Evolutionary conservation across 2,113 vertebrate genomes (phyloP).

Genomic region (Bubo bubo): DNA sequence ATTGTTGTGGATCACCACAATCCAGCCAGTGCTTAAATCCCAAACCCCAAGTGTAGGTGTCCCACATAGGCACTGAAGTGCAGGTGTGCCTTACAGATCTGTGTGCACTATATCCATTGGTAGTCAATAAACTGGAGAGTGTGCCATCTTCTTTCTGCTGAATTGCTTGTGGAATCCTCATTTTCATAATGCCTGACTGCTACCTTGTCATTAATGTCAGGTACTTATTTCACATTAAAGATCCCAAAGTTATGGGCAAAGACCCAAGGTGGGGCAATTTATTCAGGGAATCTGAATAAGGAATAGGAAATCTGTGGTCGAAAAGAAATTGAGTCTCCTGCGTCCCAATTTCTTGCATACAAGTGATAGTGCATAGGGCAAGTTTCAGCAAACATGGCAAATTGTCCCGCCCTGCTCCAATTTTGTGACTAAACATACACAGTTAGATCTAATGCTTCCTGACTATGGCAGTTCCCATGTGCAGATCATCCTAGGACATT

Average conservation of each 20-base stretch:
- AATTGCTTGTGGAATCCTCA: background rate
- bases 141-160: background rate
- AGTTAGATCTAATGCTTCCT: background rate
- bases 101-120: background rate
- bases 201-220: background rate
- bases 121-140: background rate
- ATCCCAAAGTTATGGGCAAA: background rate
- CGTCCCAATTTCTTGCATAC: background rate
- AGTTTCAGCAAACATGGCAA: background rate
- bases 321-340: background rate
- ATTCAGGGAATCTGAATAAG: background rate
- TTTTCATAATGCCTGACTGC: background rate
- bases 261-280: background rate
- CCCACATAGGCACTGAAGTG: background rate
- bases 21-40: background rate
- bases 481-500: background rate
- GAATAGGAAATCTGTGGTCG: background rate
- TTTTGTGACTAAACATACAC: background rate
- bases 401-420: background rate
- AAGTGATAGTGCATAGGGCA: background rate
- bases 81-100: background rate
- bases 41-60: background rate
- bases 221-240: background rate
- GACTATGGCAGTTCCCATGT: background rate
- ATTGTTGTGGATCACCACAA: background rate